Conservation (phyloP, 2,113 vertebrate species). For the Pandion haliaetus region DNA sequence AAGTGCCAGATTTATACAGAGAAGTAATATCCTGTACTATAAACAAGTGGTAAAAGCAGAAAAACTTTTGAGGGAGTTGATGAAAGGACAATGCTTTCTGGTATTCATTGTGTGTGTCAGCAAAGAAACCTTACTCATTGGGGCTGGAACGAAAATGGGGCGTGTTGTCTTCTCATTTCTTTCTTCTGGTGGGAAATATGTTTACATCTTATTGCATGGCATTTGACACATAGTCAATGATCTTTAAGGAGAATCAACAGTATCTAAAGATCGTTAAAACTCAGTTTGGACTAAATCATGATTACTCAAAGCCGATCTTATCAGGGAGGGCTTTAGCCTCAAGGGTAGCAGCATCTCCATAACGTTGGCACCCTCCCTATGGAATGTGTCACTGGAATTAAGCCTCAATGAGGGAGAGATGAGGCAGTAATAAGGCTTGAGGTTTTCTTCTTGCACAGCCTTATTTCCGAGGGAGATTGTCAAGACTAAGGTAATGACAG, state of each 20-base stretch:
- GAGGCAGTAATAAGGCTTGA: neutral
- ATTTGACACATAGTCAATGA: neutral
- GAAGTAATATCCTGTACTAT: neutral
- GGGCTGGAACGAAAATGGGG: neutral
- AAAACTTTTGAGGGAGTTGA: neutral
- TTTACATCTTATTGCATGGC: neutral
- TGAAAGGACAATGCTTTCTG: neutral
- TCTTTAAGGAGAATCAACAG: neutral
- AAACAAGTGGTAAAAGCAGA: neutral
- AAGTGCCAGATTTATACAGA: neutral
- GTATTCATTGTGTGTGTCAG: neutral
- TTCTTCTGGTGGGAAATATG: neutral
- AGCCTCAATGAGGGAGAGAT: neutral
- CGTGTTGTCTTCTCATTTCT: neutral
- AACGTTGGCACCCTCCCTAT: neutral
- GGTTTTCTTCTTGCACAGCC: neutral
- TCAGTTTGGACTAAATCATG: neutral
- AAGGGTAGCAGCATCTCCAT: neutral
- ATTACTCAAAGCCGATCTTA: neutral
- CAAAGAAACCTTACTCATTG: neutral
- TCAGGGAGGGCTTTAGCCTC: neutral
- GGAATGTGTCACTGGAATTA: neutral
- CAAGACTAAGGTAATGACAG: neutral
- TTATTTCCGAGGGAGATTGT: neutral
- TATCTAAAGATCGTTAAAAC: neutral